Base-by-base conservation (phyloP, 2,888 invertebrate genomes). In the Ennomos erosarius region DNA sequence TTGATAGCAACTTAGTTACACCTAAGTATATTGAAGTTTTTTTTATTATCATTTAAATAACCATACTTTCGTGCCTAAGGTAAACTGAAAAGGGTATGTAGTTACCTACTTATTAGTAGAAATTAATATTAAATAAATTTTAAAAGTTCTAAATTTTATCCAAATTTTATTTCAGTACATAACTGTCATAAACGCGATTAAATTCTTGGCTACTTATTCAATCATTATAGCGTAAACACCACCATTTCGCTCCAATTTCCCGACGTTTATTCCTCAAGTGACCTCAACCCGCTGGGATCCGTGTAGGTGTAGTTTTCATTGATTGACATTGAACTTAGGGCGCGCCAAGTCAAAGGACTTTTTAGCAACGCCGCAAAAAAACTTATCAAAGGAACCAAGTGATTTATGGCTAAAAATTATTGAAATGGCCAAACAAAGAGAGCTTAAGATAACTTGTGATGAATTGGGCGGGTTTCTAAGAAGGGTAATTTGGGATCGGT, bases 261-360 rank as follows among this genome's bases (percentile, higher is more conserved):
- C 43, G 9, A 16, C 10, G 8, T 38, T 45, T 40, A 10, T 44
- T 46, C 13, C 26, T 16, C n/a, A n/a, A n/a, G 45, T 46, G 37
- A 40, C 51, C 50, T 45, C 16, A 49, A 12, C 35, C 38, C 45
- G 44, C 9, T 38, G 43, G 52, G 16, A 56, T 9, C 36, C 33
- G 49, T 42, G 52, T 58, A 46, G 64, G 55, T 53, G 48, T 52
- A 10, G 37, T 50, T 36, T 37, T 42, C 49, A 59, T 45, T 52
- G 56, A 57, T 52, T 59, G 54, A 52, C 50, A 59, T 59, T 62
- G 59, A 65, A 58, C 60, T 55, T 62, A 62, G 55, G 57, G 51
- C 59, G 42, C 42, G 10, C 26, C 59, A 62, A 59, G 48, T 55
- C 46, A 55, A 53, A 59, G 62, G 57, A 49, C 48, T n/a, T 40